Base-by-base conservation (phyloP, 2,113 vertebrate genomes). In the Nesoenas mayeri region DNA sequence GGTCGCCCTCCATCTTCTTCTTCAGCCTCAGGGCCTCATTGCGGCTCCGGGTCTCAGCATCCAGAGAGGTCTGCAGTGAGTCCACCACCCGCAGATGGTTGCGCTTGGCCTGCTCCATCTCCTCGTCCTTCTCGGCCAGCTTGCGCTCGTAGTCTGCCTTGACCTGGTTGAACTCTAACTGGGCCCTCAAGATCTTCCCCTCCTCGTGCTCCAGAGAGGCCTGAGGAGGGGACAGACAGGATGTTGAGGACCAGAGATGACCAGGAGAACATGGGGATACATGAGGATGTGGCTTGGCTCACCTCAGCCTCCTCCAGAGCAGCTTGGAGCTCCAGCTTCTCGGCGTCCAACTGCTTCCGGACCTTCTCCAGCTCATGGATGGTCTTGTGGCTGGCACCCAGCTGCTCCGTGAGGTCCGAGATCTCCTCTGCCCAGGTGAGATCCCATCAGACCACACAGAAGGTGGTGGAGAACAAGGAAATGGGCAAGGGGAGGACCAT, bases 1-100 rank as follows among this genome's bases (percentile, higher is more conserved):
- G 98, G 96, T 99, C 98, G 0, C 99, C 99, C 90, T 99, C 99
- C 99, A 98, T 99, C 98, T 98, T 99, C 98, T 98, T 99, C 97
- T 99, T 99, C 74, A 99, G 78, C 66, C 99, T 95, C 32, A 99
- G 97, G 13, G 99, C 99, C 95, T 99, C 99, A 0, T 99, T 99
- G 87, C 99, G 98, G 97, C 99, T 99, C 26, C 99, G 98, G 1
- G 96, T 97, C 97, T 99, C 99, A 0, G 99, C 98, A 0, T 99
- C 99, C 88, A 99, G 97, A 9, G 99, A 98, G 70, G 98, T 98
- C 98, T 99, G 99, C n/a, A 99, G 98, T 0, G 98, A 98, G n/a
- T 99, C 99, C 38, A 99, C 97, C 36, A 97, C 97, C 13, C 99
- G 97, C 95, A 98, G 97, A 93, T 98, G 97, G 97, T 99, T 99